These are phyloP conservation scores for Coreius guichenoti DNA, from an alignment of 2,797 vertebrate species.

Conservation along the genomic window DNA sequence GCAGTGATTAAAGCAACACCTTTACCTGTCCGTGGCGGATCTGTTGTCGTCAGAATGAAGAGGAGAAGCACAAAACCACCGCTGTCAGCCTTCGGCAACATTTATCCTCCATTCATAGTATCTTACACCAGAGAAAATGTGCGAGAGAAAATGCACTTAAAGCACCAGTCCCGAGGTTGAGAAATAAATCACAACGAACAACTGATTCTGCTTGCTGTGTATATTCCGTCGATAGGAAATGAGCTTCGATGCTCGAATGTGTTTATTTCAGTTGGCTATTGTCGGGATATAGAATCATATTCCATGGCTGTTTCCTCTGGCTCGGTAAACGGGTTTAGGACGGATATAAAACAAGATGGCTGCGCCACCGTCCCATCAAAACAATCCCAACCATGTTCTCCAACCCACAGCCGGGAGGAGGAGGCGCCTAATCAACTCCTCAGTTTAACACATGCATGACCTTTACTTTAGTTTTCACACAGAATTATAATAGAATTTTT, in stretches of 20 bases:
- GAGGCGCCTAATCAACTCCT: conserved; percentile 29
- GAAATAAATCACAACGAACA: background rate
- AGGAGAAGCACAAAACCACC: conserved; percentile 89
- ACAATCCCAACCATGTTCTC: conserved; percentile 75
- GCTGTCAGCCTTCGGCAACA: conserved; percentile 96
- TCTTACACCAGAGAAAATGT: conserved; percentile 79
- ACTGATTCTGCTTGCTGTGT: background rate
- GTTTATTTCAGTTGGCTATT: background rate
- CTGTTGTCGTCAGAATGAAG: conserved; percentile 89
- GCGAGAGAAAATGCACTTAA: conserved; percentile 50
- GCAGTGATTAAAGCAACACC: conserved; percentile 9
- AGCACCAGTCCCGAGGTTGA: conserved; percentile 14
- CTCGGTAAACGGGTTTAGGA: conserved; percentile 58
- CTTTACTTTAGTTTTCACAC: background rate
- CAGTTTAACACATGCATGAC: background rate
- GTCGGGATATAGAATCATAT: background rate
- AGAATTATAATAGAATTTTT: background rate
- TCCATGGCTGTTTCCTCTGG: conserved; percentile 20
- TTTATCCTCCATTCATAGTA: conserved; percentile 99
- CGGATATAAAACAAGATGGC: conserved; percentile 81
- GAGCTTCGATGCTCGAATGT: background rate
- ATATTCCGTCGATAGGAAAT: background rate
- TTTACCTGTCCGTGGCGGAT: conserved; percentile 93
- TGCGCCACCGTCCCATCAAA: conserved; percentile 76
- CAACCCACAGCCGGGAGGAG: conserved; percentile 64